Conservation (phyloP, 2,888 invertebrate genomes). For the Celastrina argiolus region DNA sequence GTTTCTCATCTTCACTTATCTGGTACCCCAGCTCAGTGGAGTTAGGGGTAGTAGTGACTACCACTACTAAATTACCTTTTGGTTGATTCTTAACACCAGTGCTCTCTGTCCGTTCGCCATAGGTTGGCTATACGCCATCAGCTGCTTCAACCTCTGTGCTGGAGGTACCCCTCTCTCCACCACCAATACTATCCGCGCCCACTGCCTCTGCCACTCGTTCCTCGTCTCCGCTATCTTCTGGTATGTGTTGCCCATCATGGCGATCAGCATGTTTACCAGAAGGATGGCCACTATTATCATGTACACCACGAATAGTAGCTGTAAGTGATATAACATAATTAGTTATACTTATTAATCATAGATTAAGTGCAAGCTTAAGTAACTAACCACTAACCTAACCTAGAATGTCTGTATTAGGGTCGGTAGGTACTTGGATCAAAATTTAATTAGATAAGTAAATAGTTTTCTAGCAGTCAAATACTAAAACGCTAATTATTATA, state of each 20-base stretch:
- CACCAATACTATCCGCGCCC: conserved; percentile 98
- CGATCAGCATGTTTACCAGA: conserved; percentile 98
- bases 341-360: no score
- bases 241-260: conserved; percentile 99
- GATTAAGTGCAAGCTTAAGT: no score
- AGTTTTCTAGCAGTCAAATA: no score
- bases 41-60: no score
- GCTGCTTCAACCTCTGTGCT: conserved; percentile 88
- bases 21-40: no score
- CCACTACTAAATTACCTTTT: no score
- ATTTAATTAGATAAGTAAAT: no score
- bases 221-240: conserved; percentile 97
- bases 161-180: conserved; percentile 98
- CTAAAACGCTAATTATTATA: no score
- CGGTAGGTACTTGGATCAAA: no score
- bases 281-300: conserved; percentile 98
- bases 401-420: no score
- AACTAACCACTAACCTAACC: no score
- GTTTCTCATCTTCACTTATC: not conserved
- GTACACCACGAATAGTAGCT: conserved; percentile 95
- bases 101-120: conserved; percentile 93
- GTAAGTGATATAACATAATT: conserved; percentile 28
- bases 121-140: conserved; percentile 95
- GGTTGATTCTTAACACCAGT: conserved; percentile 91
- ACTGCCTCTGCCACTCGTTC: conserved; percentile 98